Evolutionary conservation across 2,113 vertebrate species (phyloP), one percentile per base, ranked within the genome.

Genomic region (Nannobrachium achirus): DNA sequence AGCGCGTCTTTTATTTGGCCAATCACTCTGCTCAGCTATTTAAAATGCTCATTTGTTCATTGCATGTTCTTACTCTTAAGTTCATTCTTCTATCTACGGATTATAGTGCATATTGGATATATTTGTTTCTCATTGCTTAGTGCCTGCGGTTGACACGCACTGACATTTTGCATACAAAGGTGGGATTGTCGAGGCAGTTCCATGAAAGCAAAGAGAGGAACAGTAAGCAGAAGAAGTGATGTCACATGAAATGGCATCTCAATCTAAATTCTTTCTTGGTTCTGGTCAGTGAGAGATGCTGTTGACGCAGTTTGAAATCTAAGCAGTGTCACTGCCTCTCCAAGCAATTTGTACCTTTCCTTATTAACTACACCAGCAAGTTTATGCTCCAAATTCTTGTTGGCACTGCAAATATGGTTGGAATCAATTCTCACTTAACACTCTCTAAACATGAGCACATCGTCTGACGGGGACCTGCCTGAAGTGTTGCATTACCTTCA

Each of bases 371-470:
- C 8, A 14, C 15, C 56, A 18, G 20, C 16, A 8, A 25, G 70
- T 79, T 79, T 66, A 81, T 33, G 16, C 42, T 65, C 38, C 41
- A 71, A 69, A 84, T 82, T 73, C 63, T 56, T 80, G 45, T 61
- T 63, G 49, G 40, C 62, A 52, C 52, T 8, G 25, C 14, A n/a
- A 71, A 77, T 76, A 65, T 69, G 72, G 46, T 78, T 69, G 39
- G 41, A 71, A 68, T 79, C 62, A 77, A 33, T 73, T 81, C 64
- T 78, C 71, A 65, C 46, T 64, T 68, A 58, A 69, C 60, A 44
- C 48, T 63, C 66, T 62, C 50, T 73, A 67, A 84, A 83, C 57
- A 20, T 70, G 10, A 63, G 75, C 56, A 68, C 70, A 73, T 76
- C 13, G 45, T 73, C 56, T 45, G 18, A 66, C 6, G 25, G 39